Evolutionary conservation across 2,113 vertebrate species (phyloP).

Genomic region (Notarius quadriscutis): DNA sequence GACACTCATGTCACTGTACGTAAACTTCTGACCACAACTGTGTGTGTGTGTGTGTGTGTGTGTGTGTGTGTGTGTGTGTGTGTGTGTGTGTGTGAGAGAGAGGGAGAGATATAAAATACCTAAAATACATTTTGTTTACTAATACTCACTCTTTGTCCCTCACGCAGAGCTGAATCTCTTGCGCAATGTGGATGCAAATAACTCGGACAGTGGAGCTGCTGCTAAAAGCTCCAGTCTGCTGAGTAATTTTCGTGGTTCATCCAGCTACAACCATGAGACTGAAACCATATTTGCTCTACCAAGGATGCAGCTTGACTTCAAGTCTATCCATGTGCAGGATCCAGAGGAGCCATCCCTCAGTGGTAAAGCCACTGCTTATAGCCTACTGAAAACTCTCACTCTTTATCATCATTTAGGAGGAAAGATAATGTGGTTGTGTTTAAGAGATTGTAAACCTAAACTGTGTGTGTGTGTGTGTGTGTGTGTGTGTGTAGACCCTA

Average conservation of each 20-base stretch:
- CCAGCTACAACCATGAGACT: conserved; percentile 96
- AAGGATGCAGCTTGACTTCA: conserved; percentile 98
- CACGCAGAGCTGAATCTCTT: conserved; percentile 87
- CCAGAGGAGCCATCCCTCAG: conserved; percentile 90
- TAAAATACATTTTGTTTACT: neutral
- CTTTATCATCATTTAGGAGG: neutral
- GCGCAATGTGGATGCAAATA: conserved; percentile 92
- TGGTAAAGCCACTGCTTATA: conserved; percentile 65
- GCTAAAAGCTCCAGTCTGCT: conserved; percentile 89
- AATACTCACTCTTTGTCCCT: neutral
- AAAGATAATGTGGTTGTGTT: neutral
- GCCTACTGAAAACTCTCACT: neutral
- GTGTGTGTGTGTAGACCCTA: conserved; percentile 75
- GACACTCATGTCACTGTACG: no score
- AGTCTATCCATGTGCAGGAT: conserved; percentile 94
- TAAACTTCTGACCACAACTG: no score
- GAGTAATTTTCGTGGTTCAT: conserved; percentile 88
- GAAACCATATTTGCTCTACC: conserved; percentile 98
- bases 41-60: no score
- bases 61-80: no score
- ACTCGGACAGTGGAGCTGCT: conserved; percentile 81
- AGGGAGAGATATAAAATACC: no score
- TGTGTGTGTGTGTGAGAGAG: no score
- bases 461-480: conserved; percentile 11
- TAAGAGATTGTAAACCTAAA: neutral